These are phyloP conservation scores for Drosophila kanekoi DNA, from an alignment of 2,888 invertebrate species.

Conservation along the genomic window DNA sequence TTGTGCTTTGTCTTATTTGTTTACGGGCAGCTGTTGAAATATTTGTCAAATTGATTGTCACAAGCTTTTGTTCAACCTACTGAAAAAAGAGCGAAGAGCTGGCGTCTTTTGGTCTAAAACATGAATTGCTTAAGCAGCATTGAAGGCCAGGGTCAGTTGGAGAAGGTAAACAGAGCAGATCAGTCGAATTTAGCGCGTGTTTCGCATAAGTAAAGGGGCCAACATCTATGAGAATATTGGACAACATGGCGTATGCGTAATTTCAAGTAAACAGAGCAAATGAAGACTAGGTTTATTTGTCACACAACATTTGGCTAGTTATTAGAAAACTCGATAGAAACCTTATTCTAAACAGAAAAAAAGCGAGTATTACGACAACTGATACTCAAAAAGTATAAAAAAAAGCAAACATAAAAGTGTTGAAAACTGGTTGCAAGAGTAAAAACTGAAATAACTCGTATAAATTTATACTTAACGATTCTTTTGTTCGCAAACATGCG, in stretches of 20 bases:
- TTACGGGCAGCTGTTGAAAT: slow-evolving; percentile 44
- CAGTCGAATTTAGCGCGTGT: slow-evolving; percentile 4
- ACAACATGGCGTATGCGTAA: slow-evolving; percentile 32
- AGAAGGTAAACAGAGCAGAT: slow-evolving; percentile 18
- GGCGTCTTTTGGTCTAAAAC: slow-evolving; percentile 19
- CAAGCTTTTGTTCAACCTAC: slow-evolving; percentile 20
- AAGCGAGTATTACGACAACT: not conserved
- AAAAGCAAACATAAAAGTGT: slow-evolving; percentile 2
- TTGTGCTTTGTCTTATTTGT: slow-evolving; percentile 16
- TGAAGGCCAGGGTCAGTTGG: slow-evolving; percentile 56
- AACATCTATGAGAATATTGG: not conserved
- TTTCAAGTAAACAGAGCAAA: slow-evolving; percentile 1
- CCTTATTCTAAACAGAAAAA: slow-evolving; percentile 3
- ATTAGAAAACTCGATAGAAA: not conserved
- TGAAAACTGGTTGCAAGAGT: slow-evolving; percentile 27
- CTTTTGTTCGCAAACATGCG: slow-evolving; percentile 47
- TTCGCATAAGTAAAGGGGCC: slow-evolving; percentile 2
- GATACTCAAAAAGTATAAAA: not conserved
- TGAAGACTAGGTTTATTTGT: no score
- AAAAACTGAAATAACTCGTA: slow-evolving; percentile 10
- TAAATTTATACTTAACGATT: slow-evolving; percentile 45
- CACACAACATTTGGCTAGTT: no score
- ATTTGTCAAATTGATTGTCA: slow-evolving; percentile 55
- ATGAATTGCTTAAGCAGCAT: slow-evolving; percentile 1
- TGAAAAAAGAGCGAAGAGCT: slow-evolving; percentile 27